phyloP scores from a whole-genome alignment of 2,797 vertebrate genomes.

The Calcarius lapponicus region DNA sequence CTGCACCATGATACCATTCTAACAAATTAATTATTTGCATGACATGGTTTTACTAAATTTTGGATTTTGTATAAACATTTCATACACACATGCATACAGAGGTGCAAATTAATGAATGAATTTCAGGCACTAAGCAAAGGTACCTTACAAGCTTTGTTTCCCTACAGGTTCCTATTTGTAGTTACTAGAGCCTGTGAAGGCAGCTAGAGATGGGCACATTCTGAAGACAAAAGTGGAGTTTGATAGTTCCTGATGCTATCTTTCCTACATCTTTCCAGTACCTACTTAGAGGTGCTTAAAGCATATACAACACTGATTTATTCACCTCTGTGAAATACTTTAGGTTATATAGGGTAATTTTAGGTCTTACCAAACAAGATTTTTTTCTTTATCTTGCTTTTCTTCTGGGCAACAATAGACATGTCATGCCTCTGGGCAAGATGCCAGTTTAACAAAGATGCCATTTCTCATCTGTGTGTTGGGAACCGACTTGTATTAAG shows the following conservation, averaged over 20 bases:
- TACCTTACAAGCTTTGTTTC: not conserved
- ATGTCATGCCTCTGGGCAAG: not conserved
- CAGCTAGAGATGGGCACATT: not conserved
- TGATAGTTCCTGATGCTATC: not conserved
- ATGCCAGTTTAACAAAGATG: not conserved
- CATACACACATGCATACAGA: not conserved
- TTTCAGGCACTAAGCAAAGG: not conserved
- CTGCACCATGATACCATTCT: not conserved
- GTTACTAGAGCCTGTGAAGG: not conserved
- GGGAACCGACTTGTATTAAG: not conserved
- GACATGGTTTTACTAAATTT: not conserved
- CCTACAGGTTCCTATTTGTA: not conserved
- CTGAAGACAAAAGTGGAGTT: not conserved
- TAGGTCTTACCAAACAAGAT: not conserved
- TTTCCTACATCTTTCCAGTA: not conserved
- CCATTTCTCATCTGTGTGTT: not conserved
- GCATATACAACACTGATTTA: not conserved
- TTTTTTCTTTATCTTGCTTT: constrained; percentile 11
- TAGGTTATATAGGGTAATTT: not conserved
- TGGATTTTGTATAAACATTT: not conserved
- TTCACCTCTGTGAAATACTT: not conserved
- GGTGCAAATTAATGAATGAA: not conserved
- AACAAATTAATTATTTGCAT: not conserved
- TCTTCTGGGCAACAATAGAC: not conserved
- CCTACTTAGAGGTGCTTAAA: not conserved